A percentile compares a stretch with the other conserved stretches of the same genome.
Conservation (phyloP, 2,888 invertebrate genomes). For the Eupsilia transversa region DNA sequence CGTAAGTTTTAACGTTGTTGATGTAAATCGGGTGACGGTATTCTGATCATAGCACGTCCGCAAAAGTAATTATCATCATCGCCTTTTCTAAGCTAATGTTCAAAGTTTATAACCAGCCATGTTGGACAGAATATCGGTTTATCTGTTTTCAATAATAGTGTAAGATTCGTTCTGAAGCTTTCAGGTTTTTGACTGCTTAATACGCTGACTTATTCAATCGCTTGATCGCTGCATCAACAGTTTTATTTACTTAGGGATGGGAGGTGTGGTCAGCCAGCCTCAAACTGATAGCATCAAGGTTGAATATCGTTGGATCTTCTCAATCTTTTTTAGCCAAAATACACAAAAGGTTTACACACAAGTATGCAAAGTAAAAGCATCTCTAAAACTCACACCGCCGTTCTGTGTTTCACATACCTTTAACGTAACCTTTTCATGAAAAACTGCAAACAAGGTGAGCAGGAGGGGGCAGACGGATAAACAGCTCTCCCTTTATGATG, state of each 20-base stretch:
- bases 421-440: constrained; percentile 68
- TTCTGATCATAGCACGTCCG: no score
- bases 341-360: constrained; percentile 16
- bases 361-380: constrained; percentile 19
- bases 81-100: no score
- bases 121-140: no score
- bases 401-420: constrained; percentile 49
- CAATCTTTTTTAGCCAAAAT: neutral
- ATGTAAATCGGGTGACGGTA: no score
- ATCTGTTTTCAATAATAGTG: neutral
- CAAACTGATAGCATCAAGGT: neutral
- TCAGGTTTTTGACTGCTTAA: neutral
- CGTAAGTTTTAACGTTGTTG: neutral
- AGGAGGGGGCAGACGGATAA: constrained; percentile 55
- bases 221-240: neutral
- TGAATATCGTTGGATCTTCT: neutral
- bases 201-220: neutral
- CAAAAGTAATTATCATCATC: neutral
- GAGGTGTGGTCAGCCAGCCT: neutral
- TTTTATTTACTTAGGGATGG: neutral
- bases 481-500: constrained; percentile 71
- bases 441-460: constrained; percentile 66
- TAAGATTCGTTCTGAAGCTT: neutral
- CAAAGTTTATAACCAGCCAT: no score
- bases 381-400: constrained; percentile 30